Evolutionary conservation across 2,888 invertebrate species (phyloP).

Genomic region (Lasioglossum marginatum): DNA sequence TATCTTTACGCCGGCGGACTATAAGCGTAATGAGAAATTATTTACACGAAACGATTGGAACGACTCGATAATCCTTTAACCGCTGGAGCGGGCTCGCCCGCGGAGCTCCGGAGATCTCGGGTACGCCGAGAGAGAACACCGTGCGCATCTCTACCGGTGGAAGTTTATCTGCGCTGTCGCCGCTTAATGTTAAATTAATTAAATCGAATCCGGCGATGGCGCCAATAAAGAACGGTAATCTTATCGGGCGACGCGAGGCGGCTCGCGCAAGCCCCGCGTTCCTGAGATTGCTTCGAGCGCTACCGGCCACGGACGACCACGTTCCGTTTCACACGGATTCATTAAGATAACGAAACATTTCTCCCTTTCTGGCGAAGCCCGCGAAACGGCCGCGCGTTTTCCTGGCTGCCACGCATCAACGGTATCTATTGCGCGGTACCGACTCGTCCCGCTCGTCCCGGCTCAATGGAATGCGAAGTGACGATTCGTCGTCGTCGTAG

Average conservation of each 20-base stretch:
- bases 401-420: conserved; percentile 8
- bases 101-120: background rate
- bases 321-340: conserved; percentile 53
- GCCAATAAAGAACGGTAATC: conserved; percentile 48
- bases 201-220: conserved; percentile 37
- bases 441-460: conserved; percentile 2
- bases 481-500: conserved; percentile 65
- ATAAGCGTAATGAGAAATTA: conserved; percentile 65
- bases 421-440: conserved; percentile 21
- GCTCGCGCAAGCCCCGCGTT: conserved; percentile 33
- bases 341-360: conserved; percentile 61
- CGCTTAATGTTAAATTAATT: conserved; percentile 56
- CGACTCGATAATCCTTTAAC: conserved; percentile 14
- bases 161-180: conserved; percentile 37
- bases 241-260: conserved; percentile 39
- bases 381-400: conserved; percentile 2
- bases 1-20: conserved; percentile 60
- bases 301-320: conserved; percentile 15
- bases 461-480: conserved; percentile 72
- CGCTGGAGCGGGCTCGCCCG: background rate
- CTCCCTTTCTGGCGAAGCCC: background rate
- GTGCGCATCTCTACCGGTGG: background rate
- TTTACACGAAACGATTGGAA: conserved; percentile 37
- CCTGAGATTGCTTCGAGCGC: conserved; percentile 22
- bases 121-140: background rate